phyloP scores from a whole-genome alignment of 2,888 invertebrate species.

The Harpalus rufipes region DNA sequence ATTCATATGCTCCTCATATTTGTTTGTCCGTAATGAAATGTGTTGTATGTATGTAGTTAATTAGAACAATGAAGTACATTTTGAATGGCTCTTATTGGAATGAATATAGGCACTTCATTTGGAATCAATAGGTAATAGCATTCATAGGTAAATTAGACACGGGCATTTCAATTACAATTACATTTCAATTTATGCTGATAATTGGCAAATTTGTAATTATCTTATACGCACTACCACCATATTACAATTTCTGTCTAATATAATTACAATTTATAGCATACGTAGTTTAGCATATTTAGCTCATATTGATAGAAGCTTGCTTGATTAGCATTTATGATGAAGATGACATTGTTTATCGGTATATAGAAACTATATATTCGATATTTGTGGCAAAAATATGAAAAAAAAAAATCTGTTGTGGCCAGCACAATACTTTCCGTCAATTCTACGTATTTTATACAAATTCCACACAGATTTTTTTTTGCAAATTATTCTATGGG shows the following conservation, averaged over 20 bases:
- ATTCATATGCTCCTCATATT: too few relatives aligned
- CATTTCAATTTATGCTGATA: constrained; percentile 37
- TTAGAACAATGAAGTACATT: neutral
- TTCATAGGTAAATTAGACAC: constrained; percentile 2
- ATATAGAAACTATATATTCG: neutral
- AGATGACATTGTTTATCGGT: neutral
- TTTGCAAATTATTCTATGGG: too few relatives aligned
- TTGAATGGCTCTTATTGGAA: neutral
- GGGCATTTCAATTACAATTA: constrained; percentile 31
- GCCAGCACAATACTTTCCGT: too few relatives aligned
- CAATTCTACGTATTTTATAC: too few relatives aligned
- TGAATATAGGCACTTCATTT: neutral
- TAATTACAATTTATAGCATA: neutral
- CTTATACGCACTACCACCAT: neutral
- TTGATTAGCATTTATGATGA: neutral
- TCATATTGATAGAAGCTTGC: neutral
- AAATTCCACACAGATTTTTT: too few relatives aligned
- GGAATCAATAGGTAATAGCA: constrained; percentile 6
- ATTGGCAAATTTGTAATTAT: constrained; percentile 36
- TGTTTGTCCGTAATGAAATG: neutral
- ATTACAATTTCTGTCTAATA: neutral
- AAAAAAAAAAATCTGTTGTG: too few relatives aligned
- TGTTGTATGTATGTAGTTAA: neutral
- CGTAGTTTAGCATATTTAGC: neutral
- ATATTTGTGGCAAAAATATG: too few relatives aligned